Evolutionary conservation across 2,113 vertebrate species (phyloP), one percentile per base, ranked within the genome.

Genomic region (Rhombomys opimus): DNA sequence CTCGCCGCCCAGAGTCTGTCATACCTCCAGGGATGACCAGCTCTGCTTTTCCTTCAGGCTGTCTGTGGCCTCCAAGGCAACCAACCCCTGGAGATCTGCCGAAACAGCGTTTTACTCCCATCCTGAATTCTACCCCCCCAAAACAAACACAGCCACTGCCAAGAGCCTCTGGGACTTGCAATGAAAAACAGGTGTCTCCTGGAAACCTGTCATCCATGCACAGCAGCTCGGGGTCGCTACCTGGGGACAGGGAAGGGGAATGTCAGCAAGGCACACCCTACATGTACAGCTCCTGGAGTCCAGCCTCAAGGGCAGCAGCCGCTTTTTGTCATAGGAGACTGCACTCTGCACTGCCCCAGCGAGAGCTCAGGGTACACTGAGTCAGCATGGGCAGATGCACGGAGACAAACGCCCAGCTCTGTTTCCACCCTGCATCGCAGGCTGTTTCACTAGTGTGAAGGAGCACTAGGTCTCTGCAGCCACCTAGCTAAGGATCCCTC

Each of bases 111-210:
- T 80, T 78, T 57, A 13, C 80, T 82, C 89, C 80, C 15, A 46
- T 59, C 61, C 73, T 73, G n/a, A 23, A 65, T 27, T 50, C 15
- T 30, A 20, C 18, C 59, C 18, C 18, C 67, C 15, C 22, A 90
- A 96, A 95, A 86, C 65, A 96, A 96, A 97, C 87, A 92, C 54
- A 92, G 67, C 77, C 61, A 0, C 91, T 95, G 87, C 96, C 92
- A 94, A 93, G 93, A 96, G 96, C 92, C 96, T 95, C 73, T 52
- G 96, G 67, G 90, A 50, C 95, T 93, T 88, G 72, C 96, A 97
- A 86, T 97, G 97, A 96, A 87, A 98, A 98, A 90, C 96, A 96
- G 96, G 96, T 98, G 96, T 96, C 96, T 96, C 90, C 57, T 4
- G 9, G 95, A 77, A 68, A 95, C 95, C 89, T 85, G 70, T 93